Percentiles rank a stretch among this genome's conserved stretches.
Conservation (phyloP, 2,797 vertebrate genomes). For the Spondyliosoma cantharus region DNA sequence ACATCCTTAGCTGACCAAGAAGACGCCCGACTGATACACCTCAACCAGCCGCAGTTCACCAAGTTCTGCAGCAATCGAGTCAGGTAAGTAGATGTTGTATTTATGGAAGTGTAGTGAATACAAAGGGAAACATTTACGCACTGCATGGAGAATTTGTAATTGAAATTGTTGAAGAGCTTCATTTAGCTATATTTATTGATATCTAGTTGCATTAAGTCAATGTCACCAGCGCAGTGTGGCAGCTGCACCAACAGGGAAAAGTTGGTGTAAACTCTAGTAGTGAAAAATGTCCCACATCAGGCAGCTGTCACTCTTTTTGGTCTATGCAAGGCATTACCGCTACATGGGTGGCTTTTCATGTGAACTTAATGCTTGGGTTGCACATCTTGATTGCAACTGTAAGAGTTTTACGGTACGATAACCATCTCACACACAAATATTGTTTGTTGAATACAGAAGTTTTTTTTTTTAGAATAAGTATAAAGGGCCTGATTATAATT, state of each 20-base stretch:
- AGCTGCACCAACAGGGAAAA: too few relatives aligned
- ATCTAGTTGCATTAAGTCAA: too few relatives aligned
- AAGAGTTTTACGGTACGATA: too few relatives aligned
- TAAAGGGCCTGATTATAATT: too few relatives aligned
- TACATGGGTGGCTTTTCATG: constrained; percentile 8
- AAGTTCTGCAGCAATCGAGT: constrained; percentile 98
- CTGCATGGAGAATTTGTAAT: neutral
- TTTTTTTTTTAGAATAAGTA: too few relatives aligned
- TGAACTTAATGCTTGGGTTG: neutral
- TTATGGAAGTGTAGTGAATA: neutral
- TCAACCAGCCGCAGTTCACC: constrained; percentile 95
- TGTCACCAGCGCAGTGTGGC: too few relatives aligned
- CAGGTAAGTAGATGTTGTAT: constrained; percentile 83
- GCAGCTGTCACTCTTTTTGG: neutral
- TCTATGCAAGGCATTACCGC: neutral
- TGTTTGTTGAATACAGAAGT: too few relatives aligned
- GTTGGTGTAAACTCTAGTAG: neutral
- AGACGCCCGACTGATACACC: constrained; percentile 93
- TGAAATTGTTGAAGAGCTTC: neutral
- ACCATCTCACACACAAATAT: too few relatives aligned
- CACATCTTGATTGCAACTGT: neutral
- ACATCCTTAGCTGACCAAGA: constrained; percentile 96
- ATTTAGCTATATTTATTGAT: too few relatives aligned
- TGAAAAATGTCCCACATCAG: neutral
- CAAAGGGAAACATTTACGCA: neutral